Evolutionary conservation across 1,140 invertebrate species (phyloP).

Genomic region (Apis dorsata): DNA sequence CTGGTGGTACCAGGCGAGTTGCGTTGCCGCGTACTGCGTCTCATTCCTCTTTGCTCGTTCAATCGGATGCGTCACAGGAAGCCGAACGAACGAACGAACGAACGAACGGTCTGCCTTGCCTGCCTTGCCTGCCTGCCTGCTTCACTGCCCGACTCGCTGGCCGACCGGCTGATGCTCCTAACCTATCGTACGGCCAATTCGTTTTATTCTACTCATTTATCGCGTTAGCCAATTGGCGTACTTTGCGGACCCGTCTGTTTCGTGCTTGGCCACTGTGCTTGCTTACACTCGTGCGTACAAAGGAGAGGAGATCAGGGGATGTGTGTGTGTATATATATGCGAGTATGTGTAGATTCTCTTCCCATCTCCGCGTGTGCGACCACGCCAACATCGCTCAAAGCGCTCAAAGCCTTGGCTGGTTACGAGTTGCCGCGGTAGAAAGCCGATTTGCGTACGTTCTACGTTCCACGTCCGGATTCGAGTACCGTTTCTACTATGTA

Average conservation of each 20-base stretch:
- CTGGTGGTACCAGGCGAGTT: conserved; percentile 67
- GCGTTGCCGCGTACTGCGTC: conserved; percentile 48
- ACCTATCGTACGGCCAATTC: conserved; percentile 63
- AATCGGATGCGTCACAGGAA: conserved; percentile 68
- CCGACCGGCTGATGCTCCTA: conserved; percentile 59
- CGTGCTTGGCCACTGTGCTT: neutral
- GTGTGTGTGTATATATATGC: too few relatives aligned
- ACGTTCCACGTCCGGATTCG: neutral
- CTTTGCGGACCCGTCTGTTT: conserved; percentile 20
- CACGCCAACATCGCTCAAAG: neutral
- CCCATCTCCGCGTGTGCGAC: neutral
- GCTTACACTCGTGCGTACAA: neutral
- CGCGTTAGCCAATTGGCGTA: conserved; percentile 68
- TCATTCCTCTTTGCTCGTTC: conserved; percentile 57
- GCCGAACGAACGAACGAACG: conserved; percentile 51
- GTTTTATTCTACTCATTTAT: conserved; percentile 66
- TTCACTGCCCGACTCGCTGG: conserved; percentile 30
- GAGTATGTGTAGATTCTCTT: neutral
- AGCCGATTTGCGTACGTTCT: neutral
- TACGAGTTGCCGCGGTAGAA: neutral
- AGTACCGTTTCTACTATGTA: too few relatives aligned
- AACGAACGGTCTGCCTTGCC: too few relatives aligned
- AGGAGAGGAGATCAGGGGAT: too few relatives aligned
- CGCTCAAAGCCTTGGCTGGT: neutral
- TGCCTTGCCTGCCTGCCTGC: too few relatives aligned